A percentile compares a stretch with the other conserved stretches of the same genome.
These are phyloP conservation scores for Saccostrea glomerata DNA, from an alignment of 1,140 invertebrate genomes.

Conservation along the genomic window DNA sequence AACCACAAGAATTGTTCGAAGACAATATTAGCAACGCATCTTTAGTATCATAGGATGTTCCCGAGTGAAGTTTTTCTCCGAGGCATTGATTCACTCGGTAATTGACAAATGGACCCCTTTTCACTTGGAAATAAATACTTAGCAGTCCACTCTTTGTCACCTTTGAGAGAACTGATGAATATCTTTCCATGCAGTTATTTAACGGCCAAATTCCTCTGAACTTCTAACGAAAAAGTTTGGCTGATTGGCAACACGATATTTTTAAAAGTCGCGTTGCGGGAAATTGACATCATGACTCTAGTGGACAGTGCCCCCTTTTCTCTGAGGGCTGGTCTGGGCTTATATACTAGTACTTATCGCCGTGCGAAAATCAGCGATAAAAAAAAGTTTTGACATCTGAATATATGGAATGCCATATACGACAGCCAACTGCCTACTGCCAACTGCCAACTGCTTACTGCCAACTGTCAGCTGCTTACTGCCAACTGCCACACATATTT, in stretches of 20 bases:
- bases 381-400: constrained; percentile 37
- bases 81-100: no score
- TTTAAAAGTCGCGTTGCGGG: background rate
- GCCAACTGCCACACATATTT: no score
- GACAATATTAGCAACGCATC: no score
- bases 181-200: background rate
- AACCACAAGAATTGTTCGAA: no score
- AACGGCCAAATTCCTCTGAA: background rate
- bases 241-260: background rate
- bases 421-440: no score
- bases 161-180: background rate
- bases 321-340: no score
- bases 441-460: no score
- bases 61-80: no score
- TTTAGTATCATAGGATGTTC: no score
- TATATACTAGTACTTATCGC: background rate
- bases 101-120: background rate
- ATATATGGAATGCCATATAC: no score
- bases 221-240: background rate
- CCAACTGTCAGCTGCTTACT: no score
- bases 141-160: background rate
- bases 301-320: background rate
- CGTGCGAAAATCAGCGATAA: constrained; percentile 22
- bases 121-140: background rate
- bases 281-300: background rate